Base-by-base conservation (phyloP, 1,140 invertebrate genomes). In the Formica selysi region DNA sequence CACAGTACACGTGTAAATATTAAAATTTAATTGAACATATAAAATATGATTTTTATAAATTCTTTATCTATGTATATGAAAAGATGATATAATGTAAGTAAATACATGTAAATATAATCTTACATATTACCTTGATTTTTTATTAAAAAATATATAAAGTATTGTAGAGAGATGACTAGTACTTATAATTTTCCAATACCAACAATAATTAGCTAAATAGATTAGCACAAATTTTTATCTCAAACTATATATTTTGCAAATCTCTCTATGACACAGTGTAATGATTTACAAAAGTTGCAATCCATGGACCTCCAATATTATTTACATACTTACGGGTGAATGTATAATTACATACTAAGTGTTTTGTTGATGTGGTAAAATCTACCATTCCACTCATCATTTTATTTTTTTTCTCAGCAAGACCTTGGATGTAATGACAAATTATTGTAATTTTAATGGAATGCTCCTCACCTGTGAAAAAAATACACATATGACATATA, bases 281-380 rank as follows among this genome's bases (percentile, higher is more conserved):
- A 81, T 96, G 94, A 91, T 95, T 96, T 5, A 95, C 91, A 67
- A 94, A 87, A 85, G 95, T 96, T 32, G 95, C 92, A 7, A 93
- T 95, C 96, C 96, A 96, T 3, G 92, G 70, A 4, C 93, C 92
- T 67, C 94, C 91, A 44, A 89, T 86, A 16, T 94, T 95, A 90
- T 95, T 94, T 0, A 94, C 95, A 88, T 95, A 96, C 74, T 95
- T 95, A 57, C 95, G 91, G 65, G 95, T 94, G 89, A 96, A 96
- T 85, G 93, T 91, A 87, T 94, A 95, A 88, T 95, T 95, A 67
- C 89, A 91, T 41, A 94, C 44, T 70, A 92, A 90, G 2, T 57
- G 16, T 76, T 62, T 92, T 90, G 57, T 91, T 80, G 76, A 71
- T 80, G 5, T 86, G 65, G 86, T 70, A 73, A 70, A 10, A 7